Evolutionary conservation across 2,113 vertebrate genomes (phyloP).

Genomic region (Lasiurus borealis): DNA sequence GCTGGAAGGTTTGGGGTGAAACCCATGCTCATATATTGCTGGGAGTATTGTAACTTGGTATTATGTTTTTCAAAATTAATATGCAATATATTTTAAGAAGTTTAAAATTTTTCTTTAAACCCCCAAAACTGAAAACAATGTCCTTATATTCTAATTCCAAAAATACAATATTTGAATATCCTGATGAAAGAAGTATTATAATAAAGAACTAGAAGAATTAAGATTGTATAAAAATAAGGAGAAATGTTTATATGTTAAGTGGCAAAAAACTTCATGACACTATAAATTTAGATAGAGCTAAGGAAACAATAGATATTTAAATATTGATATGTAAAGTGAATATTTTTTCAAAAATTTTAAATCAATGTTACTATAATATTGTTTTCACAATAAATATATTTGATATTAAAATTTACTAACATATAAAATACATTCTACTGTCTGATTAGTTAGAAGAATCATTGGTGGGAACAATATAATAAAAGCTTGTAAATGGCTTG

Average conservation of each 20-base stretch:
- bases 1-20: not conserved
- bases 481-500: not conserved
- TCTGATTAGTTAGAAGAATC: slow-evolving; percentile 38
- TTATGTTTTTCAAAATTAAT: slow-evolving; percentile 25
- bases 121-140: not conserved
- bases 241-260: not conserved
- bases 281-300: not conserved
- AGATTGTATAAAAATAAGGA: not conserved
- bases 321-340: not conserved
- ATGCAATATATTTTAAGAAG: not conserved
- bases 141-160: not conserved
- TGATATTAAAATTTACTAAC: not conserved
- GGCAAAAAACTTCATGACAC: not conserved
- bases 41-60: not conserved
- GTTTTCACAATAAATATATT: not conserved
- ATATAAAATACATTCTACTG: not conserved
- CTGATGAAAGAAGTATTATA: not conserved
- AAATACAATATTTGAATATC: not conserved
- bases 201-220: not conserved
- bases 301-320: not conserved
- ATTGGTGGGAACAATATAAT: not conserved
- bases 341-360: not conserved
- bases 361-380: not conserved
- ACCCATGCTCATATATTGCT: not conserved
- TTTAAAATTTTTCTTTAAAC: slow-evolving; percentile 33